Percentiles rank a stretch among this genome's conserved stretches.
Conservation (phyloP, 2,797 vertebrate genomes). For the Argyrosomus regius region DNA sequence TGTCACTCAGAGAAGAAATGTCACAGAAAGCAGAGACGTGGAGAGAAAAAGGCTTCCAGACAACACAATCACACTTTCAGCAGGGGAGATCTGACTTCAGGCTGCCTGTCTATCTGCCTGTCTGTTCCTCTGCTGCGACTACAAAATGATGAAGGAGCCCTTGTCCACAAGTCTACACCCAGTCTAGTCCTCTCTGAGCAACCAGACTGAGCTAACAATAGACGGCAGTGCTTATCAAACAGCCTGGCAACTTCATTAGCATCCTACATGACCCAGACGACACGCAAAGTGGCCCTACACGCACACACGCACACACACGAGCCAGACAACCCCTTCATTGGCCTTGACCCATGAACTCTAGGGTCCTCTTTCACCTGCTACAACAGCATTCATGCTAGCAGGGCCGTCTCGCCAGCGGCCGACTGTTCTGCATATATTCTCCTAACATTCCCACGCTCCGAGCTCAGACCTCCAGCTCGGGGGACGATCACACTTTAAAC, state of each 20-base stretch:
- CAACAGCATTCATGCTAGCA: slow-evolving; percentile 75
- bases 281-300: slow-evolving; percentile 50
- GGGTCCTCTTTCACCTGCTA: slow-evolving; percentile 85
- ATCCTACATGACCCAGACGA: slow-evolving; percentile 74
- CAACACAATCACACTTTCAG: slow-evolving; percentile 74
- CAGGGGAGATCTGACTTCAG: slow-evolving; percentile 73
- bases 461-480: slow-evolving; percentile 47
- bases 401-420: slow-evolving; percentile 76
- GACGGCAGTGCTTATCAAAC: slow-evolving; percentile 70
- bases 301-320: slow-evolving; percentile 36
- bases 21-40: slow-evolving; percentile 68
- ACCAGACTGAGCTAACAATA: slow-evolving; percentile 74
- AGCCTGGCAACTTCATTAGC: slow-evolving; percentile 78
- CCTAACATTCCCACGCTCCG: slow-evolving; percentile 81
- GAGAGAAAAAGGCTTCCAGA: slow-evolving; percentile 66
- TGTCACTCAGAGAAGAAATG: slow-evolving; percentile 74
- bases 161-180: slow-evolving; percentile 61
- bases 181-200: slow-evolving; percentile 52
- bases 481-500: slow-evolving; percentile 45
- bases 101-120: slow-evolving; percentile 63
- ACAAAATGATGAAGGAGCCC: slow-evolving; percentile 70
- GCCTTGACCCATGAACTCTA: slow-evolving; percentile 90
- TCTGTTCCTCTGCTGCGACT: slow-evolving; percentile 52
- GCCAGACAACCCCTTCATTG: slow-evolving; percentile 79
- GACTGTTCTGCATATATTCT: slow-evolving; percentile 78